Percentiles rank a stretch among this genome's conserved stretches.
Conservation (phyloP, 2,888 invertebrate species). For the Eupithecia inturbata region DNA sequence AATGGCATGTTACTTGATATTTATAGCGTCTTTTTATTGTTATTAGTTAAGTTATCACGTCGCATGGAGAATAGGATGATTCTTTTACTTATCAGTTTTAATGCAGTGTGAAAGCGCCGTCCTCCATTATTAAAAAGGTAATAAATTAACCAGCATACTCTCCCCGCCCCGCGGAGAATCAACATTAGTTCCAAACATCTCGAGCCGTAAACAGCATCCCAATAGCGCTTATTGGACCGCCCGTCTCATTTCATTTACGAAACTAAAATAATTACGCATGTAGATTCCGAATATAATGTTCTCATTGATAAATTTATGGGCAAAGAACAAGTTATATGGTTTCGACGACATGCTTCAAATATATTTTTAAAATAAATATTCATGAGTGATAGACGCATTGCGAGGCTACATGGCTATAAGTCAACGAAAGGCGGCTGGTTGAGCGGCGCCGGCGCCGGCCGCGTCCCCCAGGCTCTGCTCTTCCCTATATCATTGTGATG, state of each 20-base stretch:
- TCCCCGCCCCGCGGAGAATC: slow-evolving; percentile 65
- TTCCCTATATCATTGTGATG: slow-evolving; percentile 60
- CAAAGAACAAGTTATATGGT: slow-evolving; percentile 62
- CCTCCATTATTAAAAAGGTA: slow-evolving; percentile 48
- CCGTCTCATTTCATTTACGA: slow-evolving; percentile 69
- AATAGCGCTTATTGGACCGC: slow-evolving; percentile 70
- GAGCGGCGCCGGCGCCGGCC: slow-evolving; percentile 54
- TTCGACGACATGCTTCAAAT: slow-evolving; percentile 69
- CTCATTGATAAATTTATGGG: slow-evolving; percentile 75
- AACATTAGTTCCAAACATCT: slow-evolving; percentile 56
- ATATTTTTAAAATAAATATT: slow-evolving; percentile 77
- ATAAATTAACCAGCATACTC: slow-evolving; percentile 43
- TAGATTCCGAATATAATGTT: slow-evolving; percentile 63
- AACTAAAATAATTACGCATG: slow-evolving; percentile 73
- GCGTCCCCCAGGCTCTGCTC: slow-evolving; percentile 43
- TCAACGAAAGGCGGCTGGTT: slow-evolving; percentile 74
- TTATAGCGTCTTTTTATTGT: slow-evolving; percentile 38
- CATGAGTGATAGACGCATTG: slow-evolving; percentile 82
- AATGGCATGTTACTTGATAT: slow-evolving; percentile 36
- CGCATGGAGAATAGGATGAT: slow-evolving; percentile 30
- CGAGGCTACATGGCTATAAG: slow-evolving; percentile 80
- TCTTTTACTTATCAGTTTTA: slow-evolving; percentile 43
- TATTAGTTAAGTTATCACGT: slow-evolving; percentile 36
- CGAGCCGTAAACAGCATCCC: slow-evolving; percentile 64
- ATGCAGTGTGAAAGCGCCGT: slow-evolving; percentile 51